phyloP scores from a whole-genome alignment of 2,113 vertebrate species.

The Seriola dumerili region DNA sequence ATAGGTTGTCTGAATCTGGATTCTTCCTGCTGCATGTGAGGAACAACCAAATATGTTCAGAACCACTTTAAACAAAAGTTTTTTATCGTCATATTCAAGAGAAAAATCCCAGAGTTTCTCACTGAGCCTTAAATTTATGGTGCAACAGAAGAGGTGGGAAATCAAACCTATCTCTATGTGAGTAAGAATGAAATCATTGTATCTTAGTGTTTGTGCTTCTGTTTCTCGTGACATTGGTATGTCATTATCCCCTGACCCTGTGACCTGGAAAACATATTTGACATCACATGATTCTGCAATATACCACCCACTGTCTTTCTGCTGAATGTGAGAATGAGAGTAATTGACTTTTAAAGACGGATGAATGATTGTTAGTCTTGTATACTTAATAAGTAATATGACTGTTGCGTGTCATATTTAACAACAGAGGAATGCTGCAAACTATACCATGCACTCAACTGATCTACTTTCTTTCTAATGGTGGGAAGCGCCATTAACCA shows the following conservation, averaged over 20 bases:
- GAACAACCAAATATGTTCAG: neutral
- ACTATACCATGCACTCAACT: no score
- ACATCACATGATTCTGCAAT: slow-evolving; percentile 28
- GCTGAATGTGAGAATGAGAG: neutral
- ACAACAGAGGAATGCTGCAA: no score
- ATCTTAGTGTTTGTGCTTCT: neutral
- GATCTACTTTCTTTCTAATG: neutral
- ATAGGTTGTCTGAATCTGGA: no score
- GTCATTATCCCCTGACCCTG: slow-evolving; percentile 25
- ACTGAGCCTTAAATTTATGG: neutral
- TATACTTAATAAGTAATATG: no score
- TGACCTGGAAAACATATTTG: slow-evolving; percentile 33
- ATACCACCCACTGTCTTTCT: neutral
- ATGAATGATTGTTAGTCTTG: neutral
- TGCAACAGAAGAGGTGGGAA: neutral
- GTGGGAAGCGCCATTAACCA: neutral
- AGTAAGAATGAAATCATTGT: slow-evolving; percentile 45
- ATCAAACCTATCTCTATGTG: neutral
- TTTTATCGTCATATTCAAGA: neutral
- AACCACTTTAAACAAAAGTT: neutral
- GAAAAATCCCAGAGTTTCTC: neutral
- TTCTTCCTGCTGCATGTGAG: no score
- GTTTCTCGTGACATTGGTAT: slow-evolving; percentile 46
- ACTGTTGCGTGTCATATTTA: no score
- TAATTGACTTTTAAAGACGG: neutral